Conservation (phyloP, 2,797 vertebrate genomes). For the Brotula barbata region DNA sequence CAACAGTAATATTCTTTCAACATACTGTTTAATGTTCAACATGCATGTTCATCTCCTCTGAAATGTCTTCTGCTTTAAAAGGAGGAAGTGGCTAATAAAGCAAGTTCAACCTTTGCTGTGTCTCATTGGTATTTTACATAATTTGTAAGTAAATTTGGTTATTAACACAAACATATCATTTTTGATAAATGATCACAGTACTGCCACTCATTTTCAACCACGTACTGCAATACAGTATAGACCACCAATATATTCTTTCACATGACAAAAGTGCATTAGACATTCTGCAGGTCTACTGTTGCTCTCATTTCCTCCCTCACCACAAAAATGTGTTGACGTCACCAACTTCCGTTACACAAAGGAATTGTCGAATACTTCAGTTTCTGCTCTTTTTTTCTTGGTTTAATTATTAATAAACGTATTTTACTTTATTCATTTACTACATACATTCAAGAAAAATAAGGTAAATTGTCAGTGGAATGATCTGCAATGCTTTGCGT, state of each 20-base stretch:
- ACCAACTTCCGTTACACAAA: conserved; percentile 29
- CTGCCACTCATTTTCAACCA: conserved; percentile 24
- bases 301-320: conserved; percentile 31
- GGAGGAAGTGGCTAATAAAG: conserved; percentile 54
- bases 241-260: conserved; percentile 30
- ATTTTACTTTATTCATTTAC: conserved; percentile 42
- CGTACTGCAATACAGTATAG: too few relatives aligned
- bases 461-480: conserved; percentile 29
- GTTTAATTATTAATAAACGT: conserved; percentile 18
- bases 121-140: conserved; percentile 37
- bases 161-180: conserved; percentile 79
- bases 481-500: conserved; percentile 60
- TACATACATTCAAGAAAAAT: conserved; percentile 43
- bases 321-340: conserved; percentile 38
- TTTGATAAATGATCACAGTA: conserved; percentile 34
- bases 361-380: conserved; percentile 24
- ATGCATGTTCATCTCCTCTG: conserved; percentile 71
- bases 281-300: conserved; percentile 47
- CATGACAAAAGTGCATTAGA: conserved; percentile 51
- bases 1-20: conserved; percentile 54
- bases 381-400: not conserved
- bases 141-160: conserved; percentile 28
- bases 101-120: conserved; percentile 19
- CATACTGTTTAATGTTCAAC: conserved; percentile 55
- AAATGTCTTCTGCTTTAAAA: conserved; percentile 52